A percentile compares a stretch with the other conserved stretches of the same genome.
Conservation (phyloP, 2,113 vertebrate genomes). For the Brienomyrus brachyistius region DNA sequence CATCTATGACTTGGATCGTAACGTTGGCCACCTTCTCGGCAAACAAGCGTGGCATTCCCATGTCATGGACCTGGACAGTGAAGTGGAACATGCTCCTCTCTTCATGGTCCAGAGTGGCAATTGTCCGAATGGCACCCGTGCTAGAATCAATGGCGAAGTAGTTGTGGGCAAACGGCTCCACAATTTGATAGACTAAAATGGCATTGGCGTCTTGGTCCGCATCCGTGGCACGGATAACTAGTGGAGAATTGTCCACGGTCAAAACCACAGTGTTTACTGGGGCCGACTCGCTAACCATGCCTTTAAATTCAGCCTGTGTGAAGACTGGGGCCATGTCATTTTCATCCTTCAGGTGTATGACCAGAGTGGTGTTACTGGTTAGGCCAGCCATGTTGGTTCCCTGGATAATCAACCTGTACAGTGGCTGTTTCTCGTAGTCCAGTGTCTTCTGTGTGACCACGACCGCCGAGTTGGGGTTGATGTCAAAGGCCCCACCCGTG, state of each 20-base stretch:
- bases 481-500: constrained; percentile 66
- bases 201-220: constrained; percentile 80
- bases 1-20: constrained; percentile 80
- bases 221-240: constrained; percentile 85
- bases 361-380: constrained; percentile 71
- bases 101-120: constrained; percentile 80
- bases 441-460: constrained; percentile 75
- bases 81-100: constrained; percentile 78
- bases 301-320: constrained; percentile 70
- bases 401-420: constrained; percentile 76
- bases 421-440: constrained; percentile 77
- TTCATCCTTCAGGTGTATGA: constrained; percentile 83
- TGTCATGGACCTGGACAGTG: constrained; percentile 88
- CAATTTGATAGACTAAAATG: constrained; percentile 88
- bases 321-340: constrained; percentile 88
- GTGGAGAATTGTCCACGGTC: constrained; percentile 72
- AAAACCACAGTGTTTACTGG: constrained; percentile 80
- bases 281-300: constrained; percentile 82
- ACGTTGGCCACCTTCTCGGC: constrained; percentile 85
- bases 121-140: constrained; percentile 83
- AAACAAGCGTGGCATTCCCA: constrained; percentile 78
- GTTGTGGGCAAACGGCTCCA: constrained; percentile 80
- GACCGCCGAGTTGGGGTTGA: constrained; percentile 91
- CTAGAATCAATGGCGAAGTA: constrained; percentile 91
- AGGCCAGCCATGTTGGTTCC: constrained; percentile 92